Evolutionary conservation across 2,113 vertebrate species (phyloP), one percentile per base, ranked within the genome.

Genomic region (Malurus alboscapulatus): DNA sequence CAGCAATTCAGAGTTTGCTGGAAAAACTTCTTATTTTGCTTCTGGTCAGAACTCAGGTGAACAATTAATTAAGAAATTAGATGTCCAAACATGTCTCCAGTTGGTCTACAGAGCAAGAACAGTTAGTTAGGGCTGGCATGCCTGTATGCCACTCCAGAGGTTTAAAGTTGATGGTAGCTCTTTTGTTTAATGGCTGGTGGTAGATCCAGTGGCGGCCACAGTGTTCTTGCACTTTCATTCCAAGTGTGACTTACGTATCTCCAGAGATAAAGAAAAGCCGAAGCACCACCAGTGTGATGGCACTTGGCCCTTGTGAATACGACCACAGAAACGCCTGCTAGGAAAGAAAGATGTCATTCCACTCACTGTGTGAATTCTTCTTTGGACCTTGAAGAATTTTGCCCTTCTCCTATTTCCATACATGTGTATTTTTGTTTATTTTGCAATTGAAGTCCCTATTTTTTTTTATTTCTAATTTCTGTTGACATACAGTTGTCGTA

Each of bases 1-100:
- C 94, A 96, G 85, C 84, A 93, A 51, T 81, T 95, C 82, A 89
- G 29, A 80, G 42, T 92, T 92, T 96, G 69, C 83, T 88, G 90
- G 81, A 89, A 86, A 96, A 93, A 90, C 55, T 38, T 30, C 53
- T 38, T 30, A 50, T 84, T 96, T 88, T 86, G 30, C 48, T 74
- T 75, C 36, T 80, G 90, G 58, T 67, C n/a, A 51, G 77, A 25
- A 15, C 68, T 92, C 84, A 72, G 63, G 73, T 74, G 75, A 93
- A 87, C 76, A 94, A 93, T 21, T 29, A 93, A 88, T 88, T 87
- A 73, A 66, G 75, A 90, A 80, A 88, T 57, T 10, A 79, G 38
- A 53, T 40, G n/a, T 57, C 69, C 77, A 92, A 90, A 72, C 42
- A 45, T 12, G 51, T 50, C 50, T 88, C 32, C 4, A 16, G 57